Evolutionary conservation across 1,140 invertebrate genomes (phyloP), one percentile per base, ranked within the genome.

Genomic region (Macrotrachela quadricornifera): DNA sequence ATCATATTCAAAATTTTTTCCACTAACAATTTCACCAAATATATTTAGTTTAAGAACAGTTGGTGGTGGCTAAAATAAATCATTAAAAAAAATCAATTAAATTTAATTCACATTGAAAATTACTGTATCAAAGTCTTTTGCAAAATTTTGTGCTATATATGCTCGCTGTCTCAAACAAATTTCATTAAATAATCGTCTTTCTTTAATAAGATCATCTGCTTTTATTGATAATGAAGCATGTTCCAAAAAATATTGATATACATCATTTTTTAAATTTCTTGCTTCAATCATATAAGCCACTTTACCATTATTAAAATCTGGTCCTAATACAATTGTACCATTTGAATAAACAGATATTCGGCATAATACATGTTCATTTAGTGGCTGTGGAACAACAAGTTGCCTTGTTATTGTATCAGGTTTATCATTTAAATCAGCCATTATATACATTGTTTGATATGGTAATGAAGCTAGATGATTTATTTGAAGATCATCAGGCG

Each of bases 201-300:
- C 65, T 38, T 61, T 64, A 39, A 71, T 64, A 40, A 69, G 60
- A 50, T 75, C 71, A 37, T 67, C 61, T 39, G 61, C 58, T 37
- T 57, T 70, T 55, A 69, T 73, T 36, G 59, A 58, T 56, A 64
- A 66, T 6, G 74, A 77, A 6, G 62, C 65, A 64, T 76, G 72
- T 57, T 73, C 71, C 52, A 77, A 66, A 59, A 71, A 74, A 57
- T 75, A 76, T 61, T 76, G 69, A 64, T 73, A 77, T 44, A 61
- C 46, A 18, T 53, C 51, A 45, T 30, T 38, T 14, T 37, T 13
- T 30, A 51, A 44, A 51, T 61, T 65, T 15, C 64, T 60, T 12
- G 74, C 61, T 51, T 72, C 68, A 39, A 68, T 63, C 46, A 59
- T 57, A 55, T 73, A 72, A 15, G 68, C 61, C 51, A 61, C 62